phyloP scores from a whole-genome alignment of 2,888 invertebrate genomes.

The Scrobipalpa atriplicella region DNA sequence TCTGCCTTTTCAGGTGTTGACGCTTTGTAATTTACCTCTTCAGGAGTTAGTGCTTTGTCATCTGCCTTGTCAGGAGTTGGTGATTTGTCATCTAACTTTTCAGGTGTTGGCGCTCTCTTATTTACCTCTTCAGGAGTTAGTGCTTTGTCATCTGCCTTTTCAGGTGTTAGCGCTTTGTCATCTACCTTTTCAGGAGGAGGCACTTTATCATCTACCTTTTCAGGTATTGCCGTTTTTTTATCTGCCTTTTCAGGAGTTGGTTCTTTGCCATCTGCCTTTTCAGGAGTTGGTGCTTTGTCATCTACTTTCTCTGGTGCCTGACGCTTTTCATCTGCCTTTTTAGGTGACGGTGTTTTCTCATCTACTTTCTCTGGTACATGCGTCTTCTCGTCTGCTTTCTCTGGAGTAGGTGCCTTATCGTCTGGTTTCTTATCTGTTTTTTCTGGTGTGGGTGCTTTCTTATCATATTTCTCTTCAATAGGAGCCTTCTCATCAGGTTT shows the following conservation, averaged over 20 bases:
- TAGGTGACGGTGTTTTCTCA: background rate
- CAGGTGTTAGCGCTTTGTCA: constrained; percentile 32
- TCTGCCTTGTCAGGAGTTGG: constrained; percentile 25
- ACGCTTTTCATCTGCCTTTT: background rate
- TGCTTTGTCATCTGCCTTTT: constrained; percentile 24
- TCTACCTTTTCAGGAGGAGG: constrained; percentile 18
- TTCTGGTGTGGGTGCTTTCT: constrained; percentile 27
- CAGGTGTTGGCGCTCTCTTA: constrained; percentile 24
- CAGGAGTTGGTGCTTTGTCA: constrained; percentile 21
- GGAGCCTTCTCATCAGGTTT: constrained; percentile 17
- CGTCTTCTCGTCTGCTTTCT: constrained; percentile 22
- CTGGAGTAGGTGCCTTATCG: background rate
- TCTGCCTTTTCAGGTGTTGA: background rate
- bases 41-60: constrained; percentile 31
- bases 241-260: background rate
- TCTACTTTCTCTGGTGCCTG: background rate
- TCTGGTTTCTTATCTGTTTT: constrained; percentile 5
- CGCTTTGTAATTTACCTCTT: background rate
- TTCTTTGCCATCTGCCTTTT: constrained; percentile 14
- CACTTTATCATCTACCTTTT: constrained; percentile 27
- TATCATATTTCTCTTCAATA: constrained; percentile 22
- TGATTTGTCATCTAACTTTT: constrained; percentile 25
- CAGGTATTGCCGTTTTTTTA: background rate
- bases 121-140: constrained; percentile 28
- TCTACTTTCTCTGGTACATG: constrained; percentile 12